phyloP scores from a whole-genome alignment of 2,797 vertebrate genomes.

The Hemitrygon akajei region DNA sequence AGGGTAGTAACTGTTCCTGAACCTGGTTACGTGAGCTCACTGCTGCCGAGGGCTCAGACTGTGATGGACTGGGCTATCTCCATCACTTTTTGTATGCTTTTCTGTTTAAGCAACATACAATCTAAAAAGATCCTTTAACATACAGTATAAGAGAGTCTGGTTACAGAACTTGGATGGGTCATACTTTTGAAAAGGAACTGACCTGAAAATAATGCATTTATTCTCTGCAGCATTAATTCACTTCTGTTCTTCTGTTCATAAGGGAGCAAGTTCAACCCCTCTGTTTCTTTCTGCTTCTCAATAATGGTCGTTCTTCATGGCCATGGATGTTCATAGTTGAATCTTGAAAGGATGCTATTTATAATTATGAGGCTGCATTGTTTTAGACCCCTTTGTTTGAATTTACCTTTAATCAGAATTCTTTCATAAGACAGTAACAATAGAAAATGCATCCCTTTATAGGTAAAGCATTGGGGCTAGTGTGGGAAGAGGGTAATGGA shows the following conservation, averaged over 20 bases:
- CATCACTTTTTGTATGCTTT: too few relatives aligned
- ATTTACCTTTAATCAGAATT: neutral
- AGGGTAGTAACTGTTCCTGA: too few relatives aligned
- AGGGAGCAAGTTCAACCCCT: neutral
- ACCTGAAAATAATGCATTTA: neutral
- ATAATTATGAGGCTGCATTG: neutral
- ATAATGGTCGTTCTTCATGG: neutral
- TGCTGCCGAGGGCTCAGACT: too few relatives aligned
- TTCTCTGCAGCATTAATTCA: neutral
- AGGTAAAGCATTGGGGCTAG: neutral
- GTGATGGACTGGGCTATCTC: too few relatives aligned
- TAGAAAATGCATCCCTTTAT: neutral
- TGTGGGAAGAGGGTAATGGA: too few relatives aligned
- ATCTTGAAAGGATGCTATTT: neutral
- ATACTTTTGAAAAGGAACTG: neutral
- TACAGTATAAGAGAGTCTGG: too few relatives aligned
- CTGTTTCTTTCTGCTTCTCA: neutral
- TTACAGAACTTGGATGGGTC: neutral
- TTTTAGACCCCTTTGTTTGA: neutral
- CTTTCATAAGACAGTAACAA: neutral
- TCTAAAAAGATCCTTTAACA: too few relatives aligned
- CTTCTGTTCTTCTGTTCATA: neutral
- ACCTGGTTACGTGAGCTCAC: too few relatives aligned
- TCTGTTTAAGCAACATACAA: too few relatives aligned
- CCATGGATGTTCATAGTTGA: too few relatives aligned